A percentile compares a stretch with the other conserved stretches of the same genome.
Evolutionary conservation across 2,113 vertebrate genomes (phyloP).

Genomic region (Saccopteryx leptura): DNA sequence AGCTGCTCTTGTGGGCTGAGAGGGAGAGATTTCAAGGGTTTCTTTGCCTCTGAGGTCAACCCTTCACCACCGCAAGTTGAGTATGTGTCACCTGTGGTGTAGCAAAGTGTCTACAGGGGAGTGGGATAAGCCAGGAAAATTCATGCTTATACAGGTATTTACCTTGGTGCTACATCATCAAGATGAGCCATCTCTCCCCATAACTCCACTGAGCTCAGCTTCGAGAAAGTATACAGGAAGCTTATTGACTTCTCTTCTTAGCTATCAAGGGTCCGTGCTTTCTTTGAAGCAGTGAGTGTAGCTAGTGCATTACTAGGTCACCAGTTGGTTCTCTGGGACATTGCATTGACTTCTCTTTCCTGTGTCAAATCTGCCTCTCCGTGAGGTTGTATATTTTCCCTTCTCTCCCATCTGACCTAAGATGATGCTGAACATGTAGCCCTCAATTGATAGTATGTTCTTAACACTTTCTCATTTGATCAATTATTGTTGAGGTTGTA

Average conservation of each 20-base stretch:
- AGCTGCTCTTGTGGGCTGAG: slow-evolving; percentile 87
- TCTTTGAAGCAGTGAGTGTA: neutral
- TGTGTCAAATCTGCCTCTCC: neutral
- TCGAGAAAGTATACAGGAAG: neutral
- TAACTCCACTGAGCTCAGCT: slow-evolving; percentile 29
- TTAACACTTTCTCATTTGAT: neutral
- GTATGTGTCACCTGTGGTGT: neutral
- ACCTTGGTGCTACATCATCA: neutral
- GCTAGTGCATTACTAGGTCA: neutral
- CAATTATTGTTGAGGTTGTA: neutral
- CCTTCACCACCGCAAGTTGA: accelerated
- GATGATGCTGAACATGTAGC: neutral
- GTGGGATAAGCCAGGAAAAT: neutral
- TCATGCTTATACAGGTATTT: neutral
- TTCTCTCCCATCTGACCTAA: neutral
- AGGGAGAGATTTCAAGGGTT: neutral
- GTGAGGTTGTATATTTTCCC: neutral
- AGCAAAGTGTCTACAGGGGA: neutral
- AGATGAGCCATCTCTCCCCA: neutral
- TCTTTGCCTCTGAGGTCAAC: slow-evolving; percentile 12
- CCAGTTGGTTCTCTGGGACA: neutral
- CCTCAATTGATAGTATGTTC: neutral
- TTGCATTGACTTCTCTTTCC: neutral
- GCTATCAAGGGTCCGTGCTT: neutral
- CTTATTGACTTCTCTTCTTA: neutral